These are phyloP conservation scores for Spinus pinus DNA, from an alignment of 2,797 vertebrate genomes.

Conservation along the genomic window DNA sequence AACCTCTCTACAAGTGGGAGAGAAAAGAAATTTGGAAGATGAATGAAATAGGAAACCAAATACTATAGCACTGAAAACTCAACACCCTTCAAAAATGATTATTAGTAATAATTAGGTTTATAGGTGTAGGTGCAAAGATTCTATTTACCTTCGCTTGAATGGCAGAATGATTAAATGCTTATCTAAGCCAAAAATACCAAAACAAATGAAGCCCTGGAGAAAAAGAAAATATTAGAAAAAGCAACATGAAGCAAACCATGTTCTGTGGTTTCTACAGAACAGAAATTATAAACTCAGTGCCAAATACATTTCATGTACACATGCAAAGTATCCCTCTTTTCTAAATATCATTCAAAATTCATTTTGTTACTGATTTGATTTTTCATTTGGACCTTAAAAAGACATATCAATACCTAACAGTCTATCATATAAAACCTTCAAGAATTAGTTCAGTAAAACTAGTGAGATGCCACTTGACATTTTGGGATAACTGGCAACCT, in stretches of 20 bases:
- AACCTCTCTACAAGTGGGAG: neutral
- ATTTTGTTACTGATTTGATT: neutral
- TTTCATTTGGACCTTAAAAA: neutral
- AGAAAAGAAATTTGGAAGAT: neutral
- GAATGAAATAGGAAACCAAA: neutral
- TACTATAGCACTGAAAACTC: neutral
- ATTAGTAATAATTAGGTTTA: neutral
- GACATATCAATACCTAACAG: neutral
- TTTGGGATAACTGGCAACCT: neutral
- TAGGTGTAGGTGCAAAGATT: constrained; percentile 6
- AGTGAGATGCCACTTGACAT: neutral
- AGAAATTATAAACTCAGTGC: neutral
- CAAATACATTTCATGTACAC: neutral
- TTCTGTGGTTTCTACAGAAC: neutral
- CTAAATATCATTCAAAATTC: neutral
- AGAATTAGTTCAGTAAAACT: neutral
- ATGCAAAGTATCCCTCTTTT: neutral
- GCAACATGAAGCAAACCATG: neutral
- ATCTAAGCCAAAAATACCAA: constrained; percentile 95
- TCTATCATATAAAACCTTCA: neutral
- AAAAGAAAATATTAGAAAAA: constrained; percentile 8
- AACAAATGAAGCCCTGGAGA: constrained; percentile 91
- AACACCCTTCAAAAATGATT: neutral
- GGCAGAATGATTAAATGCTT: constrained; percentile 94
- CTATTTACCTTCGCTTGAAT: constrained; percentile 89